phyloP scores from a whole-genome alignment of 2,113 vertebrate species.

The Halcyon malimbica region DNA sequence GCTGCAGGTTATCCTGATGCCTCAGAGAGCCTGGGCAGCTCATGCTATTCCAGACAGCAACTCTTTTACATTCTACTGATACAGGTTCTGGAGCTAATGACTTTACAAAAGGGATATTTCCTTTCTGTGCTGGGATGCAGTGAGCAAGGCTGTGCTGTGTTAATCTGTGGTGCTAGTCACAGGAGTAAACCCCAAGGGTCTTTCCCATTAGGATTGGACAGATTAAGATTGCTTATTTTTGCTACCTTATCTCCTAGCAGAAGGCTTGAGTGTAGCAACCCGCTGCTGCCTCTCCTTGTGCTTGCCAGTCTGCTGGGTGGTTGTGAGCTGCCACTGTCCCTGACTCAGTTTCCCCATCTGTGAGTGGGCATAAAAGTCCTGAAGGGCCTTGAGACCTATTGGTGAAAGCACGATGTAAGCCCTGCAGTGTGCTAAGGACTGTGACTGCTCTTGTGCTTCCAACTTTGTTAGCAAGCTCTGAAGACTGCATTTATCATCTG shows the following conservation, averaged over 20 bases:
- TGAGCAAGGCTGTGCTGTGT: not conserved
- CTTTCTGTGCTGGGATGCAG: not conserved
- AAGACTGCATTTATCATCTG: not conserved
- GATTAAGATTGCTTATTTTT: not conserved
- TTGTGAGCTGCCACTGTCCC: not conserved
- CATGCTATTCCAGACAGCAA: not conserved
- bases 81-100: not conserved
- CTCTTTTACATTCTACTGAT: not conserved
- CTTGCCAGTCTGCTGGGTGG: not conserved
- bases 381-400: not conserved
- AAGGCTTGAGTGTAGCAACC: not conserved
- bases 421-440: not conserved
- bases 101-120: not conserved
- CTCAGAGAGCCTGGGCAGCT: not conserved
- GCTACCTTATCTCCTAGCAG: not conserved
- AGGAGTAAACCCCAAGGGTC: not conserved
- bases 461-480: not conserved
- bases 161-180: not conserved
- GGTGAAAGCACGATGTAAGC: not conserved
- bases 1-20: not conserved
- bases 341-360: not conserved
- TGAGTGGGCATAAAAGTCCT: not conserved
- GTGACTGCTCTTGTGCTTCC: not conserved
- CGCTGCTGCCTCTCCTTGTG: not conserved
- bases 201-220: not conserved